phyloP scores from a whole-genome alignment of 2,113 vertebrate species.

The Dryoscopus gambensis region DNA sequence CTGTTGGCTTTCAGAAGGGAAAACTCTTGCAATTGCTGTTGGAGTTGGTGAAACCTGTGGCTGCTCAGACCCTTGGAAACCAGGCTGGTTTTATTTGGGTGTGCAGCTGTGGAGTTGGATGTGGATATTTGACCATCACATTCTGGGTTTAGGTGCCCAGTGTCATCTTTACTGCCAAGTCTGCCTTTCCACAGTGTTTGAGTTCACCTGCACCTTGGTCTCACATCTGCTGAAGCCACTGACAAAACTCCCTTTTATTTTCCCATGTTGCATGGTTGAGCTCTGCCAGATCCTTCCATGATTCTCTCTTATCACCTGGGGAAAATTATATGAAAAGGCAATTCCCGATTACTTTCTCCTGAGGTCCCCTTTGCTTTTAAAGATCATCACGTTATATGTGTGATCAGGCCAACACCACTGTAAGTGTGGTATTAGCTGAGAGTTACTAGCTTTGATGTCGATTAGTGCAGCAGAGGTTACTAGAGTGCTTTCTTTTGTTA shows the following conservation, averaged over 20 bases:
- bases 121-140: not conserved
- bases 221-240: not conserved
- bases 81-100: not conserved
- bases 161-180: not conserved
- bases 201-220: not conserved
- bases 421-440: not conserved
- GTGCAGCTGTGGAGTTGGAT: not conserved
- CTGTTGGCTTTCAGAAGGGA: not conserved
- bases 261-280: rapidly evolving
- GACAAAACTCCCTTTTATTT: not conserved
- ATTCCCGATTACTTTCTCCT: not conserved
- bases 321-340: not conserved
- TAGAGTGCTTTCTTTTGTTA: not conserved
- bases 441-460: not conserved
- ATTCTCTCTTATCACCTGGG: not conserved
- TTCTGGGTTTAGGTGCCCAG: not conserved
- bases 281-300: not conserved
- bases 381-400: not conserved
- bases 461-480: not conserved
- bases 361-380: not conserved
- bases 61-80: not conserved
- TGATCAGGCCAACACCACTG: not conserved
- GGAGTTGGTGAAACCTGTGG: not conserved
- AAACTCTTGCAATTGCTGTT: not conserved
- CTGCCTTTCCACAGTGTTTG: not conserved